Evolutionary conservation across 2,888 invertebrate genomes (phyloP).

Genomic region (Drosophila greeni): DNA sequence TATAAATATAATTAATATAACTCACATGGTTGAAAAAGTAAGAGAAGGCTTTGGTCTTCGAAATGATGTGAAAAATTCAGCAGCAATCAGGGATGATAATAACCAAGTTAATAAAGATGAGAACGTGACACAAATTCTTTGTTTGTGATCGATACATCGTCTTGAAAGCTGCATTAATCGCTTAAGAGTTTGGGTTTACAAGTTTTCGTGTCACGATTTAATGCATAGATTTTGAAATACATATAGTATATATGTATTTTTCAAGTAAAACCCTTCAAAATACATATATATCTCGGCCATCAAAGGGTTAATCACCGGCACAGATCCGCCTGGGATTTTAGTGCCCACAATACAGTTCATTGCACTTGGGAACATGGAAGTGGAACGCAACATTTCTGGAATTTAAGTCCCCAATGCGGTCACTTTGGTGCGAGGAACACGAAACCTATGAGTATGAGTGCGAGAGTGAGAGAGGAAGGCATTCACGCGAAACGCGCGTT

Average conservation of each 20-base stretch:
- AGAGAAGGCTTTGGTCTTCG: no score
- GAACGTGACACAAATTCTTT: no score
- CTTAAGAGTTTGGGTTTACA: background rate
- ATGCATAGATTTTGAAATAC: no score
- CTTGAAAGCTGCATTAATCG: background rate
- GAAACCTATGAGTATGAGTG: background rate
- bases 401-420: slow-evolving; percentile 27
- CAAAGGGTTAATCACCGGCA: background rate
- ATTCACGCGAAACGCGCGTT: slow-evolving; percentile 64
- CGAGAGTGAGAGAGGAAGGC: slow-evolving; percentile 4
- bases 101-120: no score
- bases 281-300: background rate
- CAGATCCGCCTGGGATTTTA: slow-evolving; percentile 7
- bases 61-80: no score
- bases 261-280: background rate
- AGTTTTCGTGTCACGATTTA: no score
- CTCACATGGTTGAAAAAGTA: no score
- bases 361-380: slow-evolving; percentile 36
- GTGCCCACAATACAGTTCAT: slow-evolving; percentile 37
- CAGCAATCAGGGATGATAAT: no score
- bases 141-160: no score
- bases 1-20: no score
- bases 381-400: slow-evolving; percentile 15
- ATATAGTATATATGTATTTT: background rate
- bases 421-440: slow-evolving; percentile 11